Percentiles rank a stretch among this genome's conserved stretches.
Evolutionary conservation across 2,797 vertebrate species (phyloP).

Genomic region (Tragopan temminckii): DNA sequence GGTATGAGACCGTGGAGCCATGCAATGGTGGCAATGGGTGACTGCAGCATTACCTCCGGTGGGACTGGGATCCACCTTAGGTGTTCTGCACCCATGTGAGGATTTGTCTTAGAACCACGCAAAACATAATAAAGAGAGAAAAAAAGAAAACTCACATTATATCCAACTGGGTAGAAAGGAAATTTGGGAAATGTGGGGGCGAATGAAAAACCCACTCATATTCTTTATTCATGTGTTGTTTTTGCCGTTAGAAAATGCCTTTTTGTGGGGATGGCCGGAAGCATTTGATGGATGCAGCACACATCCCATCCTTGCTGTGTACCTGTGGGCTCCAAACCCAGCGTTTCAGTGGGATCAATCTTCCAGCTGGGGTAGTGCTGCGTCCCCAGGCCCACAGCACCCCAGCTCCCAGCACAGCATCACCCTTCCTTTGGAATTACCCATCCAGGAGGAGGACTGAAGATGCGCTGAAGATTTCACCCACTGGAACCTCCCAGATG

Average conservation of each 20-base stretch:
- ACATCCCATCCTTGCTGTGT: not conserved
- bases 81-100: rapidly evolving
- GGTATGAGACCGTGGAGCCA: rapidly evolving
- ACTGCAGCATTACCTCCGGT: not conserved
- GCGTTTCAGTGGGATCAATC: not conserved
- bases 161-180: not conserved
- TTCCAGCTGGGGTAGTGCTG: not conserved
- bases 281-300: not conserved
- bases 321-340: not conserved
- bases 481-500: not conserved
- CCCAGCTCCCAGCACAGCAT: not conserved
- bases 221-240: not conserved
- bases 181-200: not conserved
- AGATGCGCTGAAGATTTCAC: not conserved
- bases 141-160: not conserved
- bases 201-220: not conserved
- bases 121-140: not conserved
- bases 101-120: not conserved
- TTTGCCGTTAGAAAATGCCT: not conserved
- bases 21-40: rapidly evolving
- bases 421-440: not conserved
- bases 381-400: not conserved
- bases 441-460: not conserved
- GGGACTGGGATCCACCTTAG: too few species aligned
- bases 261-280: not conserved